These are phyloP conservation scores for Tortricodes alternella DNA, from an alignment of 2,888 invertebrate species.

Conservation along the genomic window DNA sequence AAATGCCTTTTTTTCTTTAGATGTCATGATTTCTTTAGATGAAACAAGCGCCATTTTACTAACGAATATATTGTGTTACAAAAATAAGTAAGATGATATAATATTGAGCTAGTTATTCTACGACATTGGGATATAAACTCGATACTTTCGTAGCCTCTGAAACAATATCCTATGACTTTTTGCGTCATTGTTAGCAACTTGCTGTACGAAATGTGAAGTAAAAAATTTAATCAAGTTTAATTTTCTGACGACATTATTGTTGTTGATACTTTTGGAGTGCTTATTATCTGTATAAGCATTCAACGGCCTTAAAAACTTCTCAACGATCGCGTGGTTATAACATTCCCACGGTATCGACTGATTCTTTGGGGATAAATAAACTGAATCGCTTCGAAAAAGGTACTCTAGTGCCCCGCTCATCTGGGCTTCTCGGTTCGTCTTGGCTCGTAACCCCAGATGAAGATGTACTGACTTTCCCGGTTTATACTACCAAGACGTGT, in stretches of 20 bases:
- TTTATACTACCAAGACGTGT: no score
- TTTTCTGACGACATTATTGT: not conserved
- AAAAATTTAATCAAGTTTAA: not conserved
- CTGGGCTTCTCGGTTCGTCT: no score
- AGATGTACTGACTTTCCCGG: no score
- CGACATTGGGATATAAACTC: not conserved
- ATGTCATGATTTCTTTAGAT: not conserved
- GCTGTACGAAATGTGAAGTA: not conserved
- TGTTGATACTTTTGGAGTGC: not conserved
- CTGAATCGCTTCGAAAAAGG: no score
- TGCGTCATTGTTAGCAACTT: slow-evolving; percentile 9
- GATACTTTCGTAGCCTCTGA: slow-evolving; percentile 13
- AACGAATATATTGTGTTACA: not conserved
- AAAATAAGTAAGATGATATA: not conserved
- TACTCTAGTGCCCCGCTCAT: no score
- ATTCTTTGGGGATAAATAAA: no score
- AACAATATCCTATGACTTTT: slow-evolving; percentile 14
- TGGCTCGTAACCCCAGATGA: no score
- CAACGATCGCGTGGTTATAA: no score
- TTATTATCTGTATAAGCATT: no score
- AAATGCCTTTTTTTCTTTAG: not conserved
- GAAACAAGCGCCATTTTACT: not conserved
- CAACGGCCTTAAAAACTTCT: no score
- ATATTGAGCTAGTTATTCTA: not conserved
- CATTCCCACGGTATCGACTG: no score